A percentile compares a stretch with the other conserved stretches of the same genome.
These are phyloP conservation scores for Podarcis lilfordi DNA, from an alignment of 2,797 vertebrate species.

Conservation along the genomic window DNA sequence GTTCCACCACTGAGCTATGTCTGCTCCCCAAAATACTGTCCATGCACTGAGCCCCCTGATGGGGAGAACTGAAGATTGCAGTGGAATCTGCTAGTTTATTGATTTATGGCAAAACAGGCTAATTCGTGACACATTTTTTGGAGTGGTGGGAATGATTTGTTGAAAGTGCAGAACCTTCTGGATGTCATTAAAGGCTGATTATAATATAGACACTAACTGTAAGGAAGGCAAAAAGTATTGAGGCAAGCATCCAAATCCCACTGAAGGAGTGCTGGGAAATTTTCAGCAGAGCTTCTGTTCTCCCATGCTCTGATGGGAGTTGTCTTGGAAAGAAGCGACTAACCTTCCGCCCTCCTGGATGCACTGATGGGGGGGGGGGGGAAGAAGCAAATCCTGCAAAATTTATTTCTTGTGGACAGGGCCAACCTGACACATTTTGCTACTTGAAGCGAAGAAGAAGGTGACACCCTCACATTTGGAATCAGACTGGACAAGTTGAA, in stretches of 20 bases:
- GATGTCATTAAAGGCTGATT: conserved; percentile 8
- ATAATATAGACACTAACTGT: not conserved
- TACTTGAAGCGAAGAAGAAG: no score
- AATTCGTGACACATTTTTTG: not conserved
- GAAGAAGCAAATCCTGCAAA: not conserved
- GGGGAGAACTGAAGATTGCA: not conserved
- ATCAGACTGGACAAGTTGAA: no score
- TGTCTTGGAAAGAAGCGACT: not conserved
- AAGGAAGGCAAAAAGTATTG: not conserved
- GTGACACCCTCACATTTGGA: no score
- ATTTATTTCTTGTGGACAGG: no score
- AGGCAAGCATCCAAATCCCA: not conserved
- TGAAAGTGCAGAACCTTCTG: conserved; percentile 15
- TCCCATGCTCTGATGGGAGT: not conserved
- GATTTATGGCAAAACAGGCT: not conserved
- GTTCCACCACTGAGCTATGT: not conserved
- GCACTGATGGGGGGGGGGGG: not conserved
- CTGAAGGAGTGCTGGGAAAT: not conserved
- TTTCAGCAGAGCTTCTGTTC: not conserved
- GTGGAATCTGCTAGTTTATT: not conserved
- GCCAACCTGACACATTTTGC: no score
- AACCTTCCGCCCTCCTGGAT: not conserved
- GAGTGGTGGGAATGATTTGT: not conserved
- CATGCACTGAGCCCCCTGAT: no score
- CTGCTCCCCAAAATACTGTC: not conserved